Base-by-base conservation (phyloP, 2,797 vertebrate species). In the Gymnocypris eckloni region DNA sequence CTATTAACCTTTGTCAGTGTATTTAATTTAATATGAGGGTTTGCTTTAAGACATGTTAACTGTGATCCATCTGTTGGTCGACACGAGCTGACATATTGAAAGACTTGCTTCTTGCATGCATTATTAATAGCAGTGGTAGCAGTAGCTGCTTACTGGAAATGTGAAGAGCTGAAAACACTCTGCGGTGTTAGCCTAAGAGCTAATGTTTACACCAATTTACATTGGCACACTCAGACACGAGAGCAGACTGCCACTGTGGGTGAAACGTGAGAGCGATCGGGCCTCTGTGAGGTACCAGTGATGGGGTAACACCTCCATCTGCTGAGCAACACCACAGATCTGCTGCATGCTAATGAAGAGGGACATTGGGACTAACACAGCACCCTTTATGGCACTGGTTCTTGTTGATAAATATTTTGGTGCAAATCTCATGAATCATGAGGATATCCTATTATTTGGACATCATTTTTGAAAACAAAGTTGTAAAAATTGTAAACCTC, bases 261-360 rank as follows among this genome's bases (percentile, higher is more conserved):
- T 77, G 70, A 82, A 76, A 85, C 77, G 37, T 43, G 71, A 86
- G 56, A 25, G 50, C 22, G 45, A 25, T n/a, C 28, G 39, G 64
- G 45, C 67, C n/a, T 73, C 77, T 76, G 56, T 71, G 82, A 79
- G 54, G 52, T 66, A 84, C 52, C 39, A 79, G 79, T 83, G 66
- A 85, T 84, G 82, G 75, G 52, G 84, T 72, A 87, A 85, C 71
- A 89, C 82, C 81, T 81, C 86, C 89, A 87, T 86, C 89, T 86
- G 71, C 83, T 73, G 82, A 73, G 76, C 76, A n/a, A 37, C 54
- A 77, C 72, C 54, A n/a, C 33, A 59, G 70, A 41, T 9, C 64
- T 25, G 37, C 45, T 81, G 66, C 79, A 69, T 41, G 18, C 59
- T 69, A 69, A 77, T 64, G 66, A 45, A 64, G 25, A 18, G 4